Base-by-base conservation (phyloP, 23 tunicate genomes). In the Ascidia mentula region DNA sequence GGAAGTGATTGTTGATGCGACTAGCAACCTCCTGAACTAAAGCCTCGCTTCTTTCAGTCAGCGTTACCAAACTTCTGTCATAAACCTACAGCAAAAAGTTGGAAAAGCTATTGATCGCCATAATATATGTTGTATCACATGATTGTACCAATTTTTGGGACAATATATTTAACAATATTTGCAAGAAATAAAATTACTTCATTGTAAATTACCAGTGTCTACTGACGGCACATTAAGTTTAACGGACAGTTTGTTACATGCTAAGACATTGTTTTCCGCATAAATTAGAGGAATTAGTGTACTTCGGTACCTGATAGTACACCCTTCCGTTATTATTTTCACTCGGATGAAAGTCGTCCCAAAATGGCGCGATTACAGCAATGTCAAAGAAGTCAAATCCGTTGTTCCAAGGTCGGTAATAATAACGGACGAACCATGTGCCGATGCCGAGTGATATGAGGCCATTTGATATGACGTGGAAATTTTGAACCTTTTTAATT, bases 321-420 rank as follows among this genome's bases (percentile, higher is more conserved):
- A 77, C 81, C 30, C 70, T 34, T 22, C 81, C 81, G 39, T 46
- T 46, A 30, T 77, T 77, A 18, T 46, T 22, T 45, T 32, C 38
- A 45, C 33, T 40, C 46, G 81, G 81, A 22, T 77, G 81, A 77
- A 77, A 77, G 70, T 77, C 81, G 32, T 77, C 81, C 81, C 81
- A 77, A 46, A 77, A 77, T 46, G 81, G 81, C 3, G 81, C 81
- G 31, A 77, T 6, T 36, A 77, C 0, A 1, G 81, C 70, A 28
- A 32, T 26, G 22, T 45, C 37, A 40, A 4, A 4, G 17, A 22
- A 32, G 6, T 70, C 22, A 45, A 77, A 77, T 3, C 81, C 81
- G 9, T 77, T 26, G 8, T 28, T 9, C 38, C 38, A 77, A 8
- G 81, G 81, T 39, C n/a, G 74, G 77, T 70, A 81, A 40, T 70